Base-by-base conservation (phyloP, 1,140 invertebrate species). In the Sminthurides bifidus region DNA sequence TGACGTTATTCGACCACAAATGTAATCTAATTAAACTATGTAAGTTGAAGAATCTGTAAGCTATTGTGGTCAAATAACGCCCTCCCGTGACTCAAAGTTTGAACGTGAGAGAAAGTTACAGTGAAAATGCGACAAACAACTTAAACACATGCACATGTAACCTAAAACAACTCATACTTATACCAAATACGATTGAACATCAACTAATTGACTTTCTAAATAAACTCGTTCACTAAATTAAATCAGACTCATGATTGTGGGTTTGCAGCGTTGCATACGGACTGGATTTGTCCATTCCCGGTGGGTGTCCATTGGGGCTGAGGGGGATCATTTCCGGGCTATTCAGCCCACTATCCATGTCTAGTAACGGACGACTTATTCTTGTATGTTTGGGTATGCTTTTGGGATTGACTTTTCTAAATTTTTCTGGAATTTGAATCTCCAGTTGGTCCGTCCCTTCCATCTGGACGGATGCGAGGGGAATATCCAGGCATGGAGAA, bases 401-500 rank as follows among this genome's bases (percentile, higher is more conserved):
- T 33, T 54, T 54, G 26, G 53, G 27, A 26, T 21, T 26, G 12
- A 37, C 43, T 48, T 54, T 54, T 10, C 53, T 41, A 4, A 48
- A 19, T 45, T 41, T 68, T 12, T 75, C 70, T 0, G 71, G 66
- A 1, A 77, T 45, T 14, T 73, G 68, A 37, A 78, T 67, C 29
- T 81, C 79, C 23, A 80, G 58, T 30, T 79, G 74, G 33, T 75
- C 75, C 0, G 74, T 75, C 53, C 79, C 75, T 41, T 80, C 77
- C 41, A 85, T 72, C 64, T 82, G 78, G 0, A 88, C 79, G 46
- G 81, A 82, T 1, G 82, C 74, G 4, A 80, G 66, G 0, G 87
- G 87, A 19, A 82, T 77, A 66, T 91, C 87, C 2, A 90, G 70
- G 66, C 83, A 85, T 0, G 89, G 87, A 4, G 77, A 72, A 15